Base-by-base conservation (phyloP, 1,140 invertebrate genomes). In the Microplitis demolitor region DNA sequence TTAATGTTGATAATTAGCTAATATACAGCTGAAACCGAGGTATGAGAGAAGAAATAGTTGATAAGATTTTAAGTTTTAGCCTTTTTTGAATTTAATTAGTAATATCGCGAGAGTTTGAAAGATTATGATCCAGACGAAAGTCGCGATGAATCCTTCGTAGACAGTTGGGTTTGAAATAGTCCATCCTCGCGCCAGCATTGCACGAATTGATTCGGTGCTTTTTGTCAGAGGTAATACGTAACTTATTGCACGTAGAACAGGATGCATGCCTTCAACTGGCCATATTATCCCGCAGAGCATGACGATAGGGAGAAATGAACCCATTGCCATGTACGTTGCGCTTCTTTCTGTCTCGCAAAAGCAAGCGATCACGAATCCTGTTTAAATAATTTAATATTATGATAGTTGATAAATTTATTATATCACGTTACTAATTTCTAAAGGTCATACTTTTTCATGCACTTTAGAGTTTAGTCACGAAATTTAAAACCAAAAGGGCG, bases 241-340 rank as follows among this genome's bases (percentile, higher is more conserved):
- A 67, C 94, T 94, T 39, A 97, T 89, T 80, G 92, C 93, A 83
- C 91, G 90, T 5, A 99, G 85, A 24, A 93, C 83, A 0, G 89
- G 83, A 74, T 96, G 94, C 93, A 98, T 97, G 58, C 92, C 93
- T 89, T 94, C 91, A 86, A 93, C 89, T 0, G 94, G 94, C 94
- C 94, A 95, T 72, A 95, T 93, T 54, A 95, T 93, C 62, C 93
- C 96, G 82, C 96, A 96, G 2, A 97, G 84, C 88, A 97, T 90
- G 9, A 98, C 91, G 80, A 96, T 96, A 0, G 97, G 97, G 74
- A 98, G 91, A 82, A 99, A 98, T 4, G 94, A 96, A 3, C 97
- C 97, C 82, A 98, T 90, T 0, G 96, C 95, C 74, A 97, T 85
- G 83, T 98, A 97, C 0, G 97, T 98, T 0, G 97, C 96, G 5